phyloP scores from a whole-genome alignment of 1,140 invertebrate species.

The Stegodyphus mimosarum region DNA sequence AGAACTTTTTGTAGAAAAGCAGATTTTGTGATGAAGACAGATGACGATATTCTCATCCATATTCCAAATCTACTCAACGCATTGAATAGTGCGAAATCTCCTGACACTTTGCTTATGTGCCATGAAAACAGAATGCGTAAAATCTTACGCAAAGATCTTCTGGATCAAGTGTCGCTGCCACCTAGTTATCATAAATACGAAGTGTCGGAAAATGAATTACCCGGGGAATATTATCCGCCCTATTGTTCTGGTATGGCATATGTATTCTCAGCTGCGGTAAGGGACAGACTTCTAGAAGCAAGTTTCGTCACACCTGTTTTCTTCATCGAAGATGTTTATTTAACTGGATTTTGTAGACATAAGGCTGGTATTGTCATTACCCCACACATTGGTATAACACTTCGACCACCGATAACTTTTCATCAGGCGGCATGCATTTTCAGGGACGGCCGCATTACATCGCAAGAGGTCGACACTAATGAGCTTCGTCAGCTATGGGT shows the following conservation, averaged over 20 bases:
- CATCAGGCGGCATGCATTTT: slow-evolving; percentile 62
- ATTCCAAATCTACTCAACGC: slow-evolving; percentile 64
- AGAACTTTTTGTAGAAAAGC: slow-evolving; percentile 65
- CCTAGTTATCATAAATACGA: slow-evolving; percentile 59
- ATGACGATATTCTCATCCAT: slow-evolving; percentile 70
- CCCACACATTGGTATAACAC: slow-evolving; percentile 59
- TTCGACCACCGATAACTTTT: slow-evolving; percentile 60
- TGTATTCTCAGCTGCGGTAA: slow-evolving; percentile 62
- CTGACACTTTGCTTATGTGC: slow-evolving; percentile 62
- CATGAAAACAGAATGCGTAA: slow-evolving; percentile 63
- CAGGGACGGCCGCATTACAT: slow-evolving; percentile 63
- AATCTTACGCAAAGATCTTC: slow-evolving; percentile 44
- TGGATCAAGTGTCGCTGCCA: slow-evolving; percentile 21
- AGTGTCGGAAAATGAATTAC: slow-evolving; percentile 61
- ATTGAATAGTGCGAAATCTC: neutral
- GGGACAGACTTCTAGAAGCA: slow-evolving; percentile 62
- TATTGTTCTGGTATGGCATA: slow-evolving; percentile 66
- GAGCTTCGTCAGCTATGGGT: slow-evolving; percentile 63
- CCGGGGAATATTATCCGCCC: slow-evolving; percentile 64
- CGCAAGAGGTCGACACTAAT: slow-evolving; percentile 61
- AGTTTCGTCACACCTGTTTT: slow-evolving; percentile 63
- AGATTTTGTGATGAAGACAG: slow-evolving; percentile 69
- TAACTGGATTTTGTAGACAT: slow-evolving; percentile 66
- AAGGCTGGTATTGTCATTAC: slow-evolving; percentile 62
- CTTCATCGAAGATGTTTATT: slow-evolving; percentile 67